Percentiles rank a stretch among this genome's conserved stretches.
phyloP scores from a whole-genome alignment of 2,888 invertebrate species.

The Eumacrocentrus americanus region DNA sequence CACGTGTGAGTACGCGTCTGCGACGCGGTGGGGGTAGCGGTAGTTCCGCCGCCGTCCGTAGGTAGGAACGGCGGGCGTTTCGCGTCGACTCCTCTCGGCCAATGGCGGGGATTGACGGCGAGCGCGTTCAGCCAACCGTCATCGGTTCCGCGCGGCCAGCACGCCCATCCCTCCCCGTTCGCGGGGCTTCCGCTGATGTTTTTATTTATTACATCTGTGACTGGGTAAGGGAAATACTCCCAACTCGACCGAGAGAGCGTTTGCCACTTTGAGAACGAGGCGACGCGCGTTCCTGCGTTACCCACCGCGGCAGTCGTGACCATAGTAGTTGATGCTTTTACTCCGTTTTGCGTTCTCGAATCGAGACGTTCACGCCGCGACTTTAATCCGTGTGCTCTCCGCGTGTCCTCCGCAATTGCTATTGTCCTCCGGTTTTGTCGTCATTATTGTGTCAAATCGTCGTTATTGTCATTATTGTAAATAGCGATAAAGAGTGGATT shows the following conservation, averaged over 20 bases:
- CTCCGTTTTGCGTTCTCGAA: constrained; percentile 40
- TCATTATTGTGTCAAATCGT: too few relatives aligned
- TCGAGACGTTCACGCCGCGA: too few relatives aligned
- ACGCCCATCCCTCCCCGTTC: constrained; percentile 54
- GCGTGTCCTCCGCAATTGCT: too few relatives aligned
- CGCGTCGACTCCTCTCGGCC: constrained; percentile 41
- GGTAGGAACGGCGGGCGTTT: constrained; percentile 39
- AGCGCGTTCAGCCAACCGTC: constrained; percentile 13
- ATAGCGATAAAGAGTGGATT: too few relatives aligned
- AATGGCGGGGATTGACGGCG: constrained; percentile 36
- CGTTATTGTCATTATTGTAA: too few relatives aligned
- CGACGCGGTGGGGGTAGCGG: constrained; percentile 28
- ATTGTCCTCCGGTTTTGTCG: too few relatives aligned
- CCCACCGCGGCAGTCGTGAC: constrained; percentile 35
- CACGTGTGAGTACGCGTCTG: constrained; percentile 36
- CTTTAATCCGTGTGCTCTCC: constrained; percentile 14
- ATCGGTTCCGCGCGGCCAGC: constrained; percentile 46
- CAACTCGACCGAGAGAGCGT: constrained; percentile 59
- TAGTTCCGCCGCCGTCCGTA: constrained; percentile 32
- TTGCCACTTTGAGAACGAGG: constrained; percentile 59
- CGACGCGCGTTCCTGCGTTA: constrained; percentile 56
- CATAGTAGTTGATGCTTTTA: constrained; percentile 39
- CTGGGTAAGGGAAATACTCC: constrained; percentile 62
- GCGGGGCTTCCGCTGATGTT: constrained; percentile 54
- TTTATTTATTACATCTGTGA: constrained; percentile 63